Base-by-base conservation (phyloP, 2,113 vertebrate species). In the Labeo rohita region DNA sequence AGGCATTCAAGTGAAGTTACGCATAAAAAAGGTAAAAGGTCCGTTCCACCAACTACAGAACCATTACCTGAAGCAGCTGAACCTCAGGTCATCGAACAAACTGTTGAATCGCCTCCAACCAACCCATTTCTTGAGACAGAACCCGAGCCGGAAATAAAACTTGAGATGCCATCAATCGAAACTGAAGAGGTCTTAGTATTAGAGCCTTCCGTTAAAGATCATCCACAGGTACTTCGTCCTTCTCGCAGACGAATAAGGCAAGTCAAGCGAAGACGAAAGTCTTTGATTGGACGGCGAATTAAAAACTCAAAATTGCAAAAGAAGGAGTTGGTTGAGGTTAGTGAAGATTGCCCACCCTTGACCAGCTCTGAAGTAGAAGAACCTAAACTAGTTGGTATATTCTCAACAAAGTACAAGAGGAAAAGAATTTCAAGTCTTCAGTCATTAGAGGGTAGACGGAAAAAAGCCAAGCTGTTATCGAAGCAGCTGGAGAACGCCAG, bases 401-500 rank as follows among this genome's bases (percentile, higher is more conserved):
- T 93, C 50, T 94, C 94, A 90, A 89, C 90, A 0, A 95, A 92
- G 70, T 93, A 92, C 85, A 93, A 88, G 83, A 93, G 92, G 81
- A 92, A 88, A 43, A 88, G 81, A 11, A 50, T 88, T 76, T 54
- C 90, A 15, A 86, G 91, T 59, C 88, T 94, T 89, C 87, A 90
- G 11, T 86, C 91, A 52, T 87, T 93, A 23, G 91, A 86, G 3
- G 84, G 89, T 8, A 93, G 93, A 90, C 91, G 88, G 61, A 87
- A 90, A 45, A 92, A 91, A 80, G 77, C 88, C 8, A 88, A 87
- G 15, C 79, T 91, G 63, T 89, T 94, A 61, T 91, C 91, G 15
- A 90, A 94, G 59, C 89, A 95, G 49, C 91, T 95, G 7, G 94
- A 96, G 90, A 91, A 94, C 8, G 92, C 92, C 54, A 91, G 94